phyloP scores from a whole-genome alignment of 2,888 invertebrate species.

The Molorchus minor region DNA sequence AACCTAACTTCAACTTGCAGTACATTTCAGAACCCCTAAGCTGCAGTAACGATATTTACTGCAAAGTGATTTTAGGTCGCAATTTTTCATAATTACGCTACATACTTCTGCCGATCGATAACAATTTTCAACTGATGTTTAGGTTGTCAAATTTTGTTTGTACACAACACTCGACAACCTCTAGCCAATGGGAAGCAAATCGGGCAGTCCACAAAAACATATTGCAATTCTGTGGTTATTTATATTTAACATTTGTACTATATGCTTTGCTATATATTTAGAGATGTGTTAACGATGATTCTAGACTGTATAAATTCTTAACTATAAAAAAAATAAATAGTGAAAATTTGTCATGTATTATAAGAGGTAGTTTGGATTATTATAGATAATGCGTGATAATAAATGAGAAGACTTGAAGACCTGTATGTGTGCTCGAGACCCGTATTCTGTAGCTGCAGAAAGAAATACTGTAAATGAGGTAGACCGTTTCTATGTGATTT shows the following conservation, averaged over 20 bases:
- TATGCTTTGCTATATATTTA: constrained; percentile 33
- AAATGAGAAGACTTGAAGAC: constrained; percentile 5
- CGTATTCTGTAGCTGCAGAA: constrained; percentile 40
- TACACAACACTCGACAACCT: background rate
- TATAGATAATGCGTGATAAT: background rate
- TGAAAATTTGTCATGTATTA: constrained; percentile 47
- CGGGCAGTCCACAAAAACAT: constrained; percentile 23
- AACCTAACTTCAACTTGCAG: constrained; percentile 16
- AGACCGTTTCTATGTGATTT: constrained; percentile 40
- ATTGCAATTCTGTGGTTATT: constrained; percentile 25
- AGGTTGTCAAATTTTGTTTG: background rate
- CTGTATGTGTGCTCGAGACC: constrained; percentile 26
- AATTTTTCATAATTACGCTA: constrained; percentile 5
- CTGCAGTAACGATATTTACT: too few relatives aligned
- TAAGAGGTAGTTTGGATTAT: constrained; percentile 42
- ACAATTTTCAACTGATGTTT: background rate
- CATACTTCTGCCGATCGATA: background rate
- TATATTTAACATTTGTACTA: constrained; percentile 36
- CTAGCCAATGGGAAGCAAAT: constrained; percentile 6
- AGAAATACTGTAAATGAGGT: constrained; percentile 57
- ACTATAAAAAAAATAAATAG: constrained; percentile 43
- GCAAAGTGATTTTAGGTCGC: constrained; percentile 4
- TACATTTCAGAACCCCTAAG: constrained; percentile 1
- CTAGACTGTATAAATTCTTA: constrained; percentile 39
- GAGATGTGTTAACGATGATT: constrained; percentile 36